Evolutionary conservation across 1,140 invertebrate species (phyloP), one percentile per base, ranked within the genome.

Genomic region (Xylocopa sonorina): DNA sequence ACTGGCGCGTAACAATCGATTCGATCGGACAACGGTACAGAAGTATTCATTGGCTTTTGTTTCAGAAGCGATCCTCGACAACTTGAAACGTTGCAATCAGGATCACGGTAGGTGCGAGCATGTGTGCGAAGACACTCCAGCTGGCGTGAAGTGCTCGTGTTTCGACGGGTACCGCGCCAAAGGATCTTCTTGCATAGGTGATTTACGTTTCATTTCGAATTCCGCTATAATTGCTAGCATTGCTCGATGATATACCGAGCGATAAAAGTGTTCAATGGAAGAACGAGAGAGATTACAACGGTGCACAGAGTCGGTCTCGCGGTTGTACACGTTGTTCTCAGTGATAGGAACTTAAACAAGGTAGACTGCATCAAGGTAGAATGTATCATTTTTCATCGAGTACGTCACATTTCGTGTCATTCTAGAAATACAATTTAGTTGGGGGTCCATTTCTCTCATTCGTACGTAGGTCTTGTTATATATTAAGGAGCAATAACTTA

Each of bases 161-260:
- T 93, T 91, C 81, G 90, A 93, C 72, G 92, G 93, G 48, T 94
- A 90, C 86, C 88, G 89, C 58, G 87, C 94, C 21, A 92, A 94
- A 80, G 92, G 93, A 79, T 91, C 91, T 62, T 90, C 91, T 7
- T 95, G 94, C 80, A 87, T 88, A 63, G 92, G 92, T 93, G 83
- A 87, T 69, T 71, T 73, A 27, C 38, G 2, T 48, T 79, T 55
- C 34, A 48, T 50, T 60, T 68, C 27, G 27, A 50, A 74, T n/a
- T n/a, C n/a, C 4, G 18, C 9, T 38, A 29, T 46, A 57, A 62
- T 43, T 27, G 43, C 21, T 16, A 57, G 12, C 34, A 55, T 48
- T 58, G 57, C 34, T 41, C 29, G 3, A 6, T 24, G 58, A 38
- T n/a, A 24, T 21, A 34, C 21, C 0, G 0, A 12, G 10, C 2